A percentile compares a stretch with the other conserved stretches of the same genome.
Evolutionary conservation across 2,888 invertebrate genomes (phyloP).

Genomic region (Sussaba pulchella): DNA sequence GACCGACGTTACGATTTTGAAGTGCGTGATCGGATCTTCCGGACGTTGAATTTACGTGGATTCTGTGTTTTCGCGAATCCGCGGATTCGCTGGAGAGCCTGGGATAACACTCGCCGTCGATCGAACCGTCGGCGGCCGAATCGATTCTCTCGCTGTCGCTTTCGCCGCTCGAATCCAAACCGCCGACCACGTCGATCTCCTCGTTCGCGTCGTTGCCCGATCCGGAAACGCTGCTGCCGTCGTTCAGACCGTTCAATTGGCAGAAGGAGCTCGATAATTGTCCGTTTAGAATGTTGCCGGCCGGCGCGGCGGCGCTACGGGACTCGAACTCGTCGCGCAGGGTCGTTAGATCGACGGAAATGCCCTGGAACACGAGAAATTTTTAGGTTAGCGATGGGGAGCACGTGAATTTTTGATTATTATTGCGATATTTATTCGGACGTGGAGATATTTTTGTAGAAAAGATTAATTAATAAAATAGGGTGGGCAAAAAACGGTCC

Average conservation of each 20-base stretch:
- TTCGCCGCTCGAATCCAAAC: conserved; percentile 90
- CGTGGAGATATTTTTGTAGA: too few relatives aligned
- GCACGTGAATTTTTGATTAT: neutral
- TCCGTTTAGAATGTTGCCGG: conserved; percentile 84
- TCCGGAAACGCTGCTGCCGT: conserved; percentile 82
- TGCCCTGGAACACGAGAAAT: conserved; percentile 86
- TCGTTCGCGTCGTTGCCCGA: conserved; percentile 84
- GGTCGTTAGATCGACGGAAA: conserved; percentile 94
- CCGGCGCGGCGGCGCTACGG: conserved; percentile 84
- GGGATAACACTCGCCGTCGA: conserved; percentile 86
- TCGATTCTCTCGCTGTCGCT: conserved; percentile 85
- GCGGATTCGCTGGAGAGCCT: conserved; percentile 81
- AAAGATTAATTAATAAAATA: too few relatives aligned
- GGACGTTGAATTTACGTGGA: conserved; percentile 80
- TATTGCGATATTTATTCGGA: too few relatives aligned
- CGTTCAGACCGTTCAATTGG: conserved; percentile 79
- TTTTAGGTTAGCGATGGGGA: neutral
- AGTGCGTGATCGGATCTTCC: conserved; percentile 60
- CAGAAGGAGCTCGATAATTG: too few relatives aligned
- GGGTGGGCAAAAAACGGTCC: too few relatives aligned
- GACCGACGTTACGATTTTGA: conserved; percentile 74
- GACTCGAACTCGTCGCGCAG: conserved; percentile 94
- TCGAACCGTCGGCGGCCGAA: conserved; percentile 86
- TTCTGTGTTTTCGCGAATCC: neutral
- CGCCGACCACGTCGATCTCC: conserved; percentile 93